Conservation (phyloP, 1,140 invertebrate species). For the Aphaenogaster floridana region DNA sequence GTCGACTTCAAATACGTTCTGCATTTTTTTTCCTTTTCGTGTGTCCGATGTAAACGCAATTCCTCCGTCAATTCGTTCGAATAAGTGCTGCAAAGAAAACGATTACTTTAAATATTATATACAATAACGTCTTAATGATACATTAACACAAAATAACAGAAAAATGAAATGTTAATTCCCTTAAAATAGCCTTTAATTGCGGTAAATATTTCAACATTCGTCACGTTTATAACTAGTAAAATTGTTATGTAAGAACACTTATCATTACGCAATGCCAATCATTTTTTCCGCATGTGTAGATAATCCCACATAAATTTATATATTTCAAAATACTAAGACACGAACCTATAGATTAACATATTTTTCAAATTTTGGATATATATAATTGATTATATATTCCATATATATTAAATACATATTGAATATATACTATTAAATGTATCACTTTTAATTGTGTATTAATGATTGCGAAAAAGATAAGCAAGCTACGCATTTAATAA, state of each 20-base stretch:
- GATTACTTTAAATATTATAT: slow-evolving; percentile 1
- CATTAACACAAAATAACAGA: not conserved
- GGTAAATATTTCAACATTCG: not conserved
- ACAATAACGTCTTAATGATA: not conserved
- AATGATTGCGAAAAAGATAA: not conserved
- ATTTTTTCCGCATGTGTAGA: not conserved
- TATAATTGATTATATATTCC: not conserved
- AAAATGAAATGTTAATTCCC: slow-evolving; percentile 4
- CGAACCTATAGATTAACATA: not conserved
- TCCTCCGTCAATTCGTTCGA: slow-evolving; percentile 1
- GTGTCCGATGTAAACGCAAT: not conserved
- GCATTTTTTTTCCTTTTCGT: slow-evolving; percentile 57
- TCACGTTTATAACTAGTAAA: not conserved
- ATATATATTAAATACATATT: no score
- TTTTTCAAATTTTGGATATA: not conserved
- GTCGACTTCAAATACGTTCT: slow-evolving; percentile 49
- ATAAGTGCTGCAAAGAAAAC: slow-evolving; percentile 39
- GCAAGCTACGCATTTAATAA: not conserved
- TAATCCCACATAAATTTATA: not conserved
- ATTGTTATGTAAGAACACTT: slow-evolving; percentile 1
- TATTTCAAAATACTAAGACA: not conserved
- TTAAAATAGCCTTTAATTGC: slow-evolving; percentile 8
- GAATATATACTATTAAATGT: not conserved
- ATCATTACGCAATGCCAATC: not conserved
- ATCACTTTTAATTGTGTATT: not conserved